phyloP scores from a whole-genome alignment of 2,113 vertebrate species.

The Felis chaus region DNA sequence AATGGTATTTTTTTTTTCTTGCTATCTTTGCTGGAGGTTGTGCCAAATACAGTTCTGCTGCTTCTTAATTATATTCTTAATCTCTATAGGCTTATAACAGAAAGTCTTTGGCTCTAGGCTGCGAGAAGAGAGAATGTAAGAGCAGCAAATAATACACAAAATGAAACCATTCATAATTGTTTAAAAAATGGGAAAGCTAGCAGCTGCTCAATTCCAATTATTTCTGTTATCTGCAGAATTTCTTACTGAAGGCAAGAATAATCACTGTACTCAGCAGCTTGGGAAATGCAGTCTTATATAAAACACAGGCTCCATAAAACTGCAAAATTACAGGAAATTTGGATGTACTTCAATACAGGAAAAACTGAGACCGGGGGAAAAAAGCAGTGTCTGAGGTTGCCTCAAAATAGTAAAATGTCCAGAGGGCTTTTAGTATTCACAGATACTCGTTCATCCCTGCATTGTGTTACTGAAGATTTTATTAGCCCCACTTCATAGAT shows the following conservation, averaged over 20 bases:
- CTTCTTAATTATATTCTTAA: conserved; percentile 66
- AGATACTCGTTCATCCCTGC: neutral
- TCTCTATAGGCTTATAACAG: conserved; percentile 65
- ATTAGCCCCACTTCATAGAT: neutral
- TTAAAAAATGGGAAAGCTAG: conserved; percentile 61
- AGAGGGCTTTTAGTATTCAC: neutral
- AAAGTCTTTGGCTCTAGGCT: conserved; percentile 69
- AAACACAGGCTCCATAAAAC: conserved; percentile 24
- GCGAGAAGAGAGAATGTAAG: conserved; percentile 69
- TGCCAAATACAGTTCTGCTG: conserved; percentile 4
- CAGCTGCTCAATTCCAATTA: conserved; percentile 68
- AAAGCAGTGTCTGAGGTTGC: neutral
- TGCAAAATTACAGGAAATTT: conserved; percentile 30
- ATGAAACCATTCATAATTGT: conserved; percentile 81
- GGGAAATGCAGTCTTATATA: conserved; percentile 44
- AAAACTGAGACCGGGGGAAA: neutral
- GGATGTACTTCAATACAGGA: neutral
- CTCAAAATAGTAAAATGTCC: neutral
- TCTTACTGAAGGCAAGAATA: conserved; percentile 68
- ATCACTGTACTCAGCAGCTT: conserved; percentile 65
- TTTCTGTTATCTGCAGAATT: conserved; percentile 79
- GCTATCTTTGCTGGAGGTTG: neutral
- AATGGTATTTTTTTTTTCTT: neutral
- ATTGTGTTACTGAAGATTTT: neutral
- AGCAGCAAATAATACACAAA: conserved; percentile 74